These are phyloP conservation scores for Drosophila sucinea DNA, from an alignment of 1,140 invertebrate species.

Conservation along the genomic window DNA sequence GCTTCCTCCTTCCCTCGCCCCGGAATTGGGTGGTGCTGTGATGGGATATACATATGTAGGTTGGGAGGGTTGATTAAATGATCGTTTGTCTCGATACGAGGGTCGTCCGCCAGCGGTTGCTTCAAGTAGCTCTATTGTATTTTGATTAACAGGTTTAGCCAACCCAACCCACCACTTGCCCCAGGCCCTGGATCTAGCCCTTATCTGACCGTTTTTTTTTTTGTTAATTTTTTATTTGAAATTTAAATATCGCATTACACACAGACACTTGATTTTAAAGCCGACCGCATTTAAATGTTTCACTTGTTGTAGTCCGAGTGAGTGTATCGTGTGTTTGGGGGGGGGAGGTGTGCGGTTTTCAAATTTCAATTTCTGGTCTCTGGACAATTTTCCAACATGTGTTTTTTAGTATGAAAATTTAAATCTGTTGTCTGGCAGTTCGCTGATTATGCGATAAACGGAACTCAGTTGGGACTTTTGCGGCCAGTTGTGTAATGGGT, in stretches of 20 bases:
- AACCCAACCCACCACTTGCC: slow-evolving; percentile 51
- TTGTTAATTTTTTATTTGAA: slow-evolving; percentile 30
- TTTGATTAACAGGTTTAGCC: slow-evolving; percentile 71
- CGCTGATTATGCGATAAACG: slow-evolving; percentile 69
- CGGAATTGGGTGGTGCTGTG: background rate
- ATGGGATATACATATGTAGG: slow-evolving; percentile 27
- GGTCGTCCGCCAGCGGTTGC: slow-evolving; percentile 29
- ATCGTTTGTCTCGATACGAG: slow-evolving; percentile 43
- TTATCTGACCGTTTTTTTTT: slow-evolving; percentile 55
- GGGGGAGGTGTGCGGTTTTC: slow-evolving; percentile 20
- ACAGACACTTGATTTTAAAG: slow-evolving; percentile 77
- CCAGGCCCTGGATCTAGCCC: slow-evolving; percentile 34
- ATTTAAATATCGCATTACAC: slow-evolving; percentile 80
- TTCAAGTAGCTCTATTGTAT: slow-evolving; percentile 76
- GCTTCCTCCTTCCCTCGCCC: background rate
- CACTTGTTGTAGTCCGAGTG: slow-evolving; percentile 49
- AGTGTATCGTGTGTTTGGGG: slow-evolving; percentile 14
- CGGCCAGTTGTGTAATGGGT: slow-evolving; percentile 73
- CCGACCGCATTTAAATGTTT: slow-evolving; percentile 67
- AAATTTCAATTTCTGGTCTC: slow-evolving; percentile 45
- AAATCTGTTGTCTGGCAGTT: slow-evolving; percentile 64
- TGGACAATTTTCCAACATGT: slow-evolving; percentile 72
- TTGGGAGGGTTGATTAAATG: slow-evolving; percentile 56
- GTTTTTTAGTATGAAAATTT: slow-evolving; percentile 71
- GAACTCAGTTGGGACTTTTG: slow-evolving; percentile 26